Evolutionary conservation across 2,113 vertebrate species (phyloP).

Genomic region (Vombatus ursinus): DNA sequence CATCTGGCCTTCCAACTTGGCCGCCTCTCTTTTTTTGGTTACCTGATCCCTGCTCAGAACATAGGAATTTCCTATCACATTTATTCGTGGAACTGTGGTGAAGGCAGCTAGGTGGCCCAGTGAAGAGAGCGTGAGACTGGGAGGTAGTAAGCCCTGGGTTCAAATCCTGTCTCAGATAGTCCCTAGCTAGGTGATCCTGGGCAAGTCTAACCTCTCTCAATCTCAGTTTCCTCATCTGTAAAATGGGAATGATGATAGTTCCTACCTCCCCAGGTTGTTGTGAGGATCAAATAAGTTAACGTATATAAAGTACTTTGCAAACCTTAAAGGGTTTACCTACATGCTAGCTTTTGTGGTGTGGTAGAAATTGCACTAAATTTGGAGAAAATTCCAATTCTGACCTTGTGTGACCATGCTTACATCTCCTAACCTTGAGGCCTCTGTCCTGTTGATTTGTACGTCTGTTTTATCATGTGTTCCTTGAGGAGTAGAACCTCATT

Average conservation of each 20-base stretch:
- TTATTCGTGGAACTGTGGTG: background rate
- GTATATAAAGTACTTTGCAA: background rate
- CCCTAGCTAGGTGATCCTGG: background rate
- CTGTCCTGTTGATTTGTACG: background rate
- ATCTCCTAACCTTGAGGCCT: background rate
- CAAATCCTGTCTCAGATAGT: background rate
- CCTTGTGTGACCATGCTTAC: background rate
- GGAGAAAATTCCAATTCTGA: background rate
- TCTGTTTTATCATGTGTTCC: background rate
- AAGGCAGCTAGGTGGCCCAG: background rate
- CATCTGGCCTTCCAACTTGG: background rate
- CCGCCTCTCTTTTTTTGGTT: background rate
- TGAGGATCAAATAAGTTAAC: background rate
- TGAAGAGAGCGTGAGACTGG: background rate
- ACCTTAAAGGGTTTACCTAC: background rate
- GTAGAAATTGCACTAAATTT: background rate
- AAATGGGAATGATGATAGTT: background rate
- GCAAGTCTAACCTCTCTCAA: background rate
- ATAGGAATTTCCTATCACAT: background rate
- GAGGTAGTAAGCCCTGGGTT: background rate
- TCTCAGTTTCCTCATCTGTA: background rate
- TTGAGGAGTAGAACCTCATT: no score
- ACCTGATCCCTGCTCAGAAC: background rate
- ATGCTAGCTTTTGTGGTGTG: background rate
- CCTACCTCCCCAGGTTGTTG: no score